phyloP scores from a whole-genome alignment of 2,888 invertebrate species.

The Trichopoda pennipes region DNA sequence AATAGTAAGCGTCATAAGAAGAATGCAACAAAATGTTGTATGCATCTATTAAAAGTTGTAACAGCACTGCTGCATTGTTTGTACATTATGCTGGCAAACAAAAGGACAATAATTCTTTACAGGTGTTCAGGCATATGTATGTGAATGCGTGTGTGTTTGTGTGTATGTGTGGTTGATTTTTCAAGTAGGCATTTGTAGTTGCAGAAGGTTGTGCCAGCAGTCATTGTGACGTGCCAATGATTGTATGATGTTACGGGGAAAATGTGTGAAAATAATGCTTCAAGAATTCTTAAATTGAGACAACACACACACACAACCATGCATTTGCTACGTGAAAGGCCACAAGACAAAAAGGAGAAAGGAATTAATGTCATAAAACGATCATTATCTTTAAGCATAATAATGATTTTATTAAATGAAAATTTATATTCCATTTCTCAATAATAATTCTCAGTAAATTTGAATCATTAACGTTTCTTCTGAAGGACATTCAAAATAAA shows the following conservation, averaged over 20 bases:
- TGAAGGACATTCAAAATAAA: background rate
- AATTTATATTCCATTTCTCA: slow-evolving; percentile 13
- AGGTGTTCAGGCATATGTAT: slow-evolving; percentile 7
- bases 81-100: slow-evolving; percentile 21
- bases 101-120: slow-evolving; percentile 45
- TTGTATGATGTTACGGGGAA: slow-evolving; percentile 29
- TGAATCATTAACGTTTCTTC: background rate
- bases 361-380: slow-evolving; percentile 4
- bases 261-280: slow-evolving; percentile 68
- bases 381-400: slow-evolving; percentile 38
- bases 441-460: slow-evolving; percentile 1
- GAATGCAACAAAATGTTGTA: slow-evolving; percentile 41
- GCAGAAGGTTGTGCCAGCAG: background rate
- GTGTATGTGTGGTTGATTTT: slow-evolving; percentile 29
- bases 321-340: slow-evolving; percentile 1
- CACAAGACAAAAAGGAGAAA: background rate
- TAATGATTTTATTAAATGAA: slow-evolving; percentile 29
- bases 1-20: background rate
- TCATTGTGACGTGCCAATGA: background rate
- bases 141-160: background rate
- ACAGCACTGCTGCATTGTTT: background rate
- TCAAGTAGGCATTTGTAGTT: slow-evolving; percentile 10
- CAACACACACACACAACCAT: background rate
- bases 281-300: slow-evolving; percentile 59
- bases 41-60: background rate